These are phyloP conservation scores for Epistrophe eligans DNA, from an alignment of 2,888 invertebrate species.

Conservation along the genomic window DNA sequence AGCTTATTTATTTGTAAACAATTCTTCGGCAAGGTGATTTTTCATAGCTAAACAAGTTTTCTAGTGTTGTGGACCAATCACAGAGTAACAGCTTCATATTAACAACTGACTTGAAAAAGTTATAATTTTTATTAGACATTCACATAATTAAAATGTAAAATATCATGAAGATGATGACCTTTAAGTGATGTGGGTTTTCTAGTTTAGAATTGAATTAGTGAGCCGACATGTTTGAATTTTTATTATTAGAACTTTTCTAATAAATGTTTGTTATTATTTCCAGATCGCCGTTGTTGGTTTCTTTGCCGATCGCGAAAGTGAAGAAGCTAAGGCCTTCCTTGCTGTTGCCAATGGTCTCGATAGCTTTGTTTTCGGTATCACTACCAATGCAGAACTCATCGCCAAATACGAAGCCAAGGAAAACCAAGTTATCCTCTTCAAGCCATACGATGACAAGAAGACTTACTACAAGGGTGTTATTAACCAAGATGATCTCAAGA, in stretches of 20 bases:
- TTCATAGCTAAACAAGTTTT: not conserved
- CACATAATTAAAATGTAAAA: not conserved
- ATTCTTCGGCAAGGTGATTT: not conserved
- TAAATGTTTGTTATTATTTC: slow-evolving; percentile 11
- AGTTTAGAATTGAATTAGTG: not conserved
- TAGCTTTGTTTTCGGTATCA: slow-evolving; percentile 95
- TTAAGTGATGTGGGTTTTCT: not conserved
- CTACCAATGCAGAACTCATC: slow-evolving; percentile 90
- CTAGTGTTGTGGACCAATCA: slow-evolving; percentile 19
- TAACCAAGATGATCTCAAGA: slow-evolving; percentile 88
- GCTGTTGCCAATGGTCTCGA: slow-evolving; percentile 92
- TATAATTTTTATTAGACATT: not conserved
- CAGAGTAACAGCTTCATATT: slow-evolving; percentile 15
- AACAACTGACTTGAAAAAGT: not conserved
- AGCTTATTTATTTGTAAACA: too few species aligned
- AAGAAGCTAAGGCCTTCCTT: slow-evolving; percentile 93
- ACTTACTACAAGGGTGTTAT: slow-evolving; percentile 89
- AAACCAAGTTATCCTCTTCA: slow-evolving; percentile 94
- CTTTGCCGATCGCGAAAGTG: slow-evolving; percentile 92
- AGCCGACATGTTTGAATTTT: not conserved
- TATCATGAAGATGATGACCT: not conserved
- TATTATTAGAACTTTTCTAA: not conserved
- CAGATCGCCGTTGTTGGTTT: slow-evolving; percentile 94
- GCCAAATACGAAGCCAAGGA: slow-evolving; percentile 91
- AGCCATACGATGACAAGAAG: slow-evolving; percentile 96